These are phyloP conservation scores for Pseudolycoriella hygida DNA, from an alignment of 2,888 invertebrate species.

Conservation along the genomic window DNA sequence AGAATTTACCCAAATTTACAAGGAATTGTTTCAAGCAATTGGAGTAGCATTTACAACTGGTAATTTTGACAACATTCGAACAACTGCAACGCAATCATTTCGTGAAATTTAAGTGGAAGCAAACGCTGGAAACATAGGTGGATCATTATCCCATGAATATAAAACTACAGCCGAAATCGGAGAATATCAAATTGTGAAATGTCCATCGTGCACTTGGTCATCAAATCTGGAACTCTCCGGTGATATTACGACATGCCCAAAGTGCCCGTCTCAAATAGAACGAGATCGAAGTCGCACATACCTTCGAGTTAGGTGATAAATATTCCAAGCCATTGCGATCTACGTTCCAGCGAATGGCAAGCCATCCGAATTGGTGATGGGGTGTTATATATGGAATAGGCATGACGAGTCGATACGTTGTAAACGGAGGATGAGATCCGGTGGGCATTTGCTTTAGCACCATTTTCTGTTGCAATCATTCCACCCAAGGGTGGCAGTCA, in stretches of 20 bases:
- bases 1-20: slow-evolving; percentile 38
- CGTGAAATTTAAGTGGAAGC: too few relatives aligned
- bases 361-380: slow-evolving; percentile 49
- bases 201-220: too few relatives aligned
- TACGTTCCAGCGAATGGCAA: slow-evolving; percentile 29
- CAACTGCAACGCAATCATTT: not conserved
- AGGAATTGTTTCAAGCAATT: too few relatives aligned
- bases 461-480: slow-evolving; percentile 61
- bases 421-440: slow-evolving; percentile 47
- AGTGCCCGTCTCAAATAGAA: too few relatives aligned
- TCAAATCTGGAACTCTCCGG: too few relatives aligned
- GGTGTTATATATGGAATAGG: slow-evolving; percentile 93
- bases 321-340: slow-evolving; percentile 65
- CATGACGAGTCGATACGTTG: slow-evolving; percentile 63
- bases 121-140: too few relatives aligned
- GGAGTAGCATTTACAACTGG: too few relatives aligned
- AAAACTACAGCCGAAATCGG: slow-evolving; percentile 61
- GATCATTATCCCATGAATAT: slow-evolving; percentile 78
- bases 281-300: too few relatives aligned
- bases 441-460: slow-evolving; percentile 68
- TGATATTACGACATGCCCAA: too few relatives aligned
- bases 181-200: slow-evolving; percentile 56
- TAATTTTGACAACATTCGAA: slow-evolving; percentile 47
- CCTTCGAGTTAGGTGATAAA: too few relatives aligned
- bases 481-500: slow-evolving; percentile 72